These are phyloP conservation scores for Poeciliopsis turrubarensis DNA, from an alignment of 2,113 vertebrate genomes.

Conservation along the genomic window DNA sequence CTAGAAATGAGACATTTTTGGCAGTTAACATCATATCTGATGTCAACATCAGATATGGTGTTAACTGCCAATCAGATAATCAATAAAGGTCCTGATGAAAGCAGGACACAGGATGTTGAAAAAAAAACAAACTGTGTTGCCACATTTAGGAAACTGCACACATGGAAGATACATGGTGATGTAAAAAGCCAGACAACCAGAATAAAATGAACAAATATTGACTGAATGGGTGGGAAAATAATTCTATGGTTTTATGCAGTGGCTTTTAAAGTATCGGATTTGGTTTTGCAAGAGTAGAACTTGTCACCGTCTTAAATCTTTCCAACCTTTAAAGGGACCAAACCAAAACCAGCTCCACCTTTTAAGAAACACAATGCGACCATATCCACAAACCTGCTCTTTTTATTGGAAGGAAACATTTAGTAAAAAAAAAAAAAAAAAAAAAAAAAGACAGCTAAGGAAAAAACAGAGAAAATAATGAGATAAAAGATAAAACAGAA, in stretches of 20 bases:
- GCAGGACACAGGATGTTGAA: not conserved
- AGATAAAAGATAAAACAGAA: conserved; percentile 6
- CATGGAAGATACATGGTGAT: not conserved
- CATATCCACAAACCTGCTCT: not conserved
- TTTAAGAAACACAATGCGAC: conserved; percentile 7
- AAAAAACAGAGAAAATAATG: not conserved
- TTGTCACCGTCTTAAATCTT: not conserved
- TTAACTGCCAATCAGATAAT: not conserved
- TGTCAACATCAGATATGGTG: too few species aligned
- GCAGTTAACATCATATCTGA: not conserved
- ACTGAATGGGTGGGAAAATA: not conserved
- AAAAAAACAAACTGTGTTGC: not conserved
- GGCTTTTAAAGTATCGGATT: not conserved
- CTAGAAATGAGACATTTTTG: not conserved
- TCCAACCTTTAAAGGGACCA: not conserved
- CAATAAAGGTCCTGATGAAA: not conserved
- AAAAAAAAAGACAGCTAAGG: not conserved
- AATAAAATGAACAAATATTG: not conserved
- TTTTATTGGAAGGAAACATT: not conserved
- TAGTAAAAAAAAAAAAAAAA: not conserved
- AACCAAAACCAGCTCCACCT: not conserved
- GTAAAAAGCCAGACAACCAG: not conserved
- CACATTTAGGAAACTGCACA: not conserved
- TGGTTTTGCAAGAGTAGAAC: not conserved
- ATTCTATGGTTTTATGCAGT: not conserved